These are phyloP conservation scores for Aviceda subcristata DNA, from an alignment of 2,113 vertebrate genomes.

Conservation along the genomic window DNA sequence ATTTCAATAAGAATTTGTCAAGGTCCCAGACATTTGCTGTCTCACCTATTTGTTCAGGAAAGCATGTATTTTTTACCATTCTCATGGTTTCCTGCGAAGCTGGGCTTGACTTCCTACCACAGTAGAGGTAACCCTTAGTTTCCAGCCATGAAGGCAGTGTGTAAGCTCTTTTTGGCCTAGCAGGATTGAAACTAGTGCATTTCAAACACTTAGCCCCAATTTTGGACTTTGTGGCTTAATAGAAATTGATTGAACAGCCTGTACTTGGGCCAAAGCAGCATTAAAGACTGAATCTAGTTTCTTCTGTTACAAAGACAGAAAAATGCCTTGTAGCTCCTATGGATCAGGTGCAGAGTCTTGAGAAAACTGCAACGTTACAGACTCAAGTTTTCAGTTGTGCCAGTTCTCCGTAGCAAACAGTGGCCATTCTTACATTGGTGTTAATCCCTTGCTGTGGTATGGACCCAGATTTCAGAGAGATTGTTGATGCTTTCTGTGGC, in stretches of 20 bases:
- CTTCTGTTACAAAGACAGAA: background rate
- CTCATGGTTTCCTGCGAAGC: background rate
- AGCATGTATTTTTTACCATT: background rate
- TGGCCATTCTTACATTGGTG: background rate
- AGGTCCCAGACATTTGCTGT: background rate
- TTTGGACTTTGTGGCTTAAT: background rate
- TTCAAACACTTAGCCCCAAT: background rate
- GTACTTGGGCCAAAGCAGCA: background rate
- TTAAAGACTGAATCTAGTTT: background rate
- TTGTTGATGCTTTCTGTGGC: background rate
- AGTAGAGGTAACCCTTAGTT: background rate
- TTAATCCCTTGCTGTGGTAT: background rate
- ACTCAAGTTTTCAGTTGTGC: background rate
- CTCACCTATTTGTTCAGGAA: background rate
- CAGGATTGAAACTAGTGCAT: background rate
- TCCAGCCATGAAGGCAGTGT: background rate
- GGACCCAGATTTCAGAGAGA: background rate
- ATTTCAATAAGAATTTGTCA: background rate
- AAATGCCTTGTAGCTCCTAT: background rate
- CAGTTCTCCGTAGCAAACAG: background rate
- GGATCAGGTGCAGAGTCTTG: background rate
- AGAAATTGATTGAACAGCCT: background rate
- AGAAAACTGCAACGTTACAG: background rate
- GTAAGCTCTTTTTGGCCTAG: background rate
- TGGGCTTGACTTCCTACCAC: background rate